phyloP scores from a whole-genome alignment of 2,113 vertebrate species.

The Solea senegalensis region DNA sequence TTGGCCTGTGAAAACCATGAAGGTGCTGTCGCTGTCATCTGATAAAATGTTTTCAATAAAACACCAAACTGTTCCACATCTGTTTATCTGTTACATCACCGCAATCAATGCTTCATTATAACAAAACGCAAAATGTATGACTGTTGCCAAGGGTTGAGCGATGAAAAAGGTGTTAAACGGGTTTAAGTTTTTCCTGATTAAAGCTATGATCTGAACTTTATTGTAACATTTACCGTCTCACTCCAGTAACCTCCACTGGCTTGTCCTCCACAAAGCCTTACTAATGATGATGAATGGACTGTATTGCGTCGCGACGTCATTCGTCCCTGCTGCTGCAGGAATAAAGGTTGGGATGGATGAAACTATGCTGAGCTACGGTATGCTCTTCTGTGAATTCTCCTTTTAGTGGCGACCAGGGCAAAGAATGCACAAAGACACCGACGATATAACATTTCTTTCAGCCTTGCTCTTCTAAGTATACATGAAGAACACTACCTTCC shows the following conservation, averaged over 20 bases:
- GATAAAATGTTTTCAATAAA: conserved; percentile 4
- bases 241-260: not conserved
- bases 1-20: not conserved
- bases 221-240: not conserved
- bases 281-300: conserved; percentile 6
- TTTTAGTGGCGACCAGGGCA: not conserved
- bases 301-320: conserved; percentile 15
- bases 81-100: not conserved
- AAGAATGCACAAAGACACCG: conserved; percentile 15
- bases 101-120: not conserved
- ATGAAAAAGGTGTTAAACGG: conserved; percentile 19
- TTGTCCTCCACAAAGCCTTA: not conserved
- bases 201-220: conserved; percentile 6
- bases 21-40: not conserved
- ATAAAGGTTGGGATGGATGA: conserved; percentile 19
- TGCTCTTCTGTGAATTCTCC: not conserved
- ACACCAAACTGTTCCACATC: conserved; percentile 1
- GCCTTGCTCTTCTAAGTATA: conserved; percentile 21
- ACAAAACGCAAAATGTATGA: conserved; percentile 15
- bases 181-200: conserved; percentile 44
- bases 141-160: conserved; percentile 28
- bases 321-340: conserved; percentile 44
- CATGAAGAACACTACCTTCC: conserved; percentile 26
- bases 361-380: conserved; percentile 26
- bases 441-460: conserved; percentile 21